Evolutionary conservation across 2,113 vertebrate species (phyloP).

Genomic region (Cephalopterus ornatus): DNA sequence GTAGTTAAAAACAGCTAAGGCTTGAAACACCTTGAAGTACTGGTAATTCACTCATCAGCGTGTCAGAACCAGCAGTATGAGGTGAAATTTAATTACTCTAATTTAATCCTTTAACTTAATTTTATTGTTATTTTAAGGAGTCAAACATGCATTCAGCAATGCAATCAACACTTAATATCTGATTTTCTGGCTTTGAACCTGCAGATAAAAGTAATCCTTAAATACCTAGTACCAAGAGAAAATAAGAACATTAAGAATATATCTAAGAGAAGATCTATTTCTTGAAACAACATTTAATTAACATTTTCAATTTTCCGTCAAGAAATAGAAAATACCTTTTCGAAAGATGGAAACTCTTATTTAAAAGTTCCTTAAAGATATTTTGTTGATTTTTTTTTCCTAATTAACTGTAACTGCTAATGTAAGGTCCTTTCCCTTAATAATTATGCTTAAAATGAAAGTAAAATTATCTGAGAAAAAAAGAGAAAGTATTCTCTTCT

Average conservation of each 20-base stretch:
- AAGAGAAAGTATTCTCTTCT: neutral
- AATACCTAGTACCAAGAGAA: neutral
- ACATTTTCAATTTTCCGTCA: too few relatives aligned
- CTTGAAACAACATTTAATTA: too few relatives aligned
- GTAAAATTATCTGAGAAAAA: neutral
- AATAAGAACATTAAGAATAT: neutral
- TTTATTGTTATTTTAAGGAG: neutral
- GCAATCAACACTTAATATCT: too few relatives aligned
- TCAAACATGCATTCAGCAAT: neutral
- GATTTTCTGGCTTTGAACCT: neutral
- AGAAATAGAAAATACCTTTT: neutral
- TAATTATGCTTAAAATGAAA: neutral
- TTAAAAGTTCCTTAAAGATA: neutral
- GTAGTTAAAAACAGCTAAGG: neutral
- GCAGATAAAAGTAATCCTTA: neutral
- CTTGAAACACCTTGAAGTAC: neutral
- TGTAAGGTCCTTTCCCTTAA: neutral
- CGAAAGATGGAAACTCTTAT: neutral
- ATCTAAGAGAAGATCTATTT: neutral
- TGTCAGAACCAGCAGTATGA: neutral
- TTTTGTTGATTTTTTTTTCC: neutral
- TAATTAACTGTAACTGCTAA: neutral
- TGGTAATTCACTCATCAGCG: neutral
- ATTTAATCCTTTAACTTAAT: neutral
- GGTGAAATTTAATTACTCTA: neutral